Percentiles rank a stretch among this genome's conserved stretches.
These are phyloP conservation scores for Nesometra sesokonis DNA, from an alignment of 35 echinoderm and acorn worm genomes.

Conservation along the genomic window DNA sequence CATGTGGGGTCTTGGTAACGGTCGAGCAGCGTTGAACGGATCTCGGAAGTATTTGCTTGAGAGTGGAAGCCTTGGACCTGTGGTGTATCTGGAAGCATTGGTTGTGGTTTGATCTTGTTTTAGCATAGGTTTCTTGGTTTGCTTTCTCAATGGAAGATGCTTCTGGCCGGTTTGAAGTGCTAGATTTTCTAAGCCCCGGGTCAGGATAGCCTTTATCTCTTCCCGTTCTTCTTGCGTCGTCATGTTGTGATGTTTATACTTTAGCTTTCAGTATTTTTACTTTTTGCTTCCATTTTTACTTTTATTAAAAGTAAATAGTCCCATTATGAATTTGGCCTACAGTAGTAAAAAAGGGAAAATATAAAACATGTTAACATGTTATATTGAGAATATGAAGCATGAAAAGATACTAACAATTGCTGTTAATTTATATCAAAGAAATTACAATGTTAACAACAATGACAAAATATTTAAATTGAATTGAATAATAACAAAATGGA, in stretches of 20 bases:
- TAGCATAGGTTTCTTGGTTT: constrained; percentile 43
- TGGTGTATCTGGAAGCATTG: background rate
- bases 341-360: no score
- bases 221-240: constrained; percentile 73
- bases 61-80: background rate
- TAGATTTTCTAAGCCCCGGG: constrained; percentile 82
- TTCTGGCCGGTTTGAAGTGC: constrained; percentile 70
- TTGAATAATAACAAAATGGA: no score
- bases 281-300: background rate
- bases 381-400: no score
- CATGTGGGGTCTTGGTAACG: background rate
- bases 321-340: no score
- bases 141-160: constrained; percentile 72
- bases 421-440: no score
- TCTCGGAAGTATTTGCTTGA: background rate
- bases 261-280: background rate
- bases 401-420: no score
- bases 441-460: no score
- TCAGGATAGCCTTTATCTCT: constrained; percentile 74
- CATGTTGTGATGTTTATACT: constrained; percentile 23
- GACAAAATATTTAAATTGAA: no score
- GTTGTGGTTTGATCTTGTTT: constrained; percentile 3
- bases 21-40: background rate
- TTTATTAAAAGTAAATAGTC: no score
- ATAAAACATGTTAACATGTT: no score